Evolutionary conservation across 2,113 vertebrate species (phyloP).

Genomic region (Manacus vitellinus): DNA sequence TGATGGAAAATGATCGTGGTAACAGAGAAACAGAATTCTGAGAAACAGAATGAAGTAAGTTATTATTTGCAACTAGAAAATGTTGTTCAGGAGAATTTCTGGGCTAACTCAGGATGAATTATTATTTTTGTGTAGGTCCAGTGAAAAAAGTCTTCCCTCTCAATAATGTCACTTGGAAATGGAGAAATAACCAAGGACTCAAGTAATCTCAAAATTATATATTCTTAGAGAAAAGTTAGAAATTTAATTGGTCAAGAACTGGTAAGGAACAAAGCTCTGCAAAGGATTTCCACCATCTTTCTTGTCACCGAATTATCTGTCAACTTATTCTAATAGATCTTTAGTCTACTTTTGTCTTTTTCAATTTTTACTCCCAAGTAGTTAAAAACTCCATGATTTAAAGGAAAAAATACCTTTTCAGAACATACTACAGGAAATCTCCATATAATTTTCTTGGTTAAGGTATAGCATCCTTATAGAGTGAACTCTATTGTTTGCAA

Average conservation of each 20-base stretch:
- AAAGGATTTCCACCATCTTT: not conserved
- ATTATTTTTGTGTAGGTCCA: not conserved
- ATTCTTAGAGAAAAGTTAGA: not conserved
- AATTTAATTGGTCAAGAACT: not conserved
- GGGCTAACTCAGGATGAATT: not conserved
- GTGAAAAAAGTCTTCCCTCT: not conserved
- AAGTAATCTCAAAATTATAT: not conserved
- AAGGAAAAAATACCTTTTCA: not conserved
- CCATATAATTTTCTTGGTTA: not conserved
- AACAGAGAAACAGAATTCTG: not conserved
- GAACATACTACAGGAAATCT: not conserved
- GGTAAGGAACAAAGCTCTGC: not conserved
- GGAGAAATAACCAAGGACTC: not conserved
- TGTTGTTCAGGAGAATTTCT: not conserved
- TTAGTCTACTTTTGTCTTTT: not conserved
- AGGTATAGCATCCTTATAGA: not conserved
- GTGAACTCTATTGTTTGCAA: not conserved
- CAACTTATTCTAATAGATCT: not conserved
- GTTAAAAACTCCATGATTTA: not conserved
- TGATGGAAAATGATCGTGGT: not conserved
- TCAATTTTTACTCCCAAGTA: not conserved
- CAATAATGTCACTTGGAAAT: not conserved
- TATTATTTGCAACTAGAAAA: not conserved
- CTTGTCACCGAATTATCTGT: not conserved
- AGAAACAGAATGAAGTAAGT: not conserved